Conservation (phyloP, 35 echinoderm and acorn worm genomes). For the Apostichopus parvimensis region DNA sequence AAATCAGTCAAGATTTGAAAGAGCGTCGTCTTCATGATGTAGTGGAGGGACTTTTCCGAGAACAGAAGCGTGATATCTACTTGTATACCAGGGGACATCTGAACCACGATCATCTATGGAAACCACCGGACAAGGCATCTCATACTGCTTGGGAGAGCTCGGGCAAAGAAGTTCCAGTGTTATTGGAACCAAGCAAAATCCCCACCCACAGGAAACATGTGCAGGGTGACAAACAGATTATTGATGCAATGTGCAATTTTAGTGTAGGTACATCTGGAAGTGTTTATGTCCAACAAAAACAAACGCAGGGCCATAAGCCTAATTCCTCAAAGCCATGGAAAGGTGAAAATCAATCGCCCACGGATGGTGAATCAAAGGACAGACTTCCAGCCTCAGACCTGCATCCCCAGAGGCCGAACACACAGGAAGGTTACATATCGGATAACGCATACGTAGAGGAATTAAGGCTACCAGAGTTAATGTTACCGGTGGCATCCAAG, state of each 20-base stretch:
- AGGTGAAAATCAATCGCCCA: background rate
- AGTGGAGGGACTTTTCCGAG: constrained; percentile 77
- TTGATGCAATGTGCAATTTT: constrained; percentile 86
- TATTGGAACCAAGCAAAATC: constrained; percentile 76
- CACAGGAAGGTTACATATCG: constrained; percentile 66
- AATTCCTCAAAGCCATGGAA: background rate
- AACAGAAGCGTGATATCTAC: constrained; percentile 93
- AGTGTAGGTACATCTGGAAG: constrained; percentile 92
- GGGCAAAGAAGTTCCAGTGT: constrained; percentile 65
- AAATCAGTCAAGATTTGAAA: constrained; percentile 55
- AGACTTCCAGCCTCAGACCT: background rate
- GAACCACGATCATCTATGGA: constrained; percentile 84
- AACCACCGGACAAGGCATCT: constrained; percentile 72
- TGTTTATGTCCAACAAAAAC: constrained; percentile 54
- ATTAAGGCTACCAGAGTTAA: constrained; percentile 79
- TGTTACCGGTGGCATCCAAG: constrained; percentile 63
- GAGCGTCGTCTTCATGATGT: constrained; percentile 80
- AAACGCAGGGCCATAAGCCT: background rate
- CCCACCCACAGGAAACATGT: constrained; percentile 58
- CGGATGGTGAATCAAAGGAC: background rate
- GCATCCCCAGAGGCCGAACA: constrained; percentile 56
- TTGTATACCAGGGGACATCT: constrained; percentile 79
- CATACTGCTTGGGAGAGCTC: constrained; percentile 91
- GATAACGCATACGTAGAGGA: constrained; percentile 83
- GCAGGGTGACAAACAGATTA: constrained; percentile 64